Evolutionary conservation across 2,888 invertebrate species (phyloP), one percentile per base, ranked within the genome.

Genomic region (Calameuta pallipes): DNA sequence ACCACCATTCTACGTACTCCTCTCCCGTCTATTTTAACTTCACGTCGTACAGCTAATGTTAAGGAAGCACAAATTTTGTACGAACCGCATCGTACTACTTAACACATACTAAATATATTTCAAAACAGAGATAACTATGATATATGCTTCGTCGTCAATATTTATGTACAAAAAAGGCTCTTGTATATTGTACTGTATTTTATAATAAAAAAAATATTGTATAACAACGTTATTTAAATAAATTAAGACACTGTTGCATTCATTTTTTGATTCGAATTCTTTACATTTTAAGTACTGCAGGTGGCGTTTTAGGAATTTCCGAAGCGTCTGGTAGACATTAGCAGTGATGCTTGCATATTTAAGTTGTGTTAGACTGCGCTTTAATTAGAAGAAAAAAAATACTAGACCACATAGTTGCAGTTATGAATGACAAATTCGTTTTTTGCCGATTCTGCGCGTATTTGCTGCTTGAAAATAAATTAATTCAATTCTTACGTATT

Each of bases 111-210:
- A 71, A 78, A 70, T 75, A 78, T 68, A 73, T 75, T 73, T 37
- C n/a, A 70, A 34, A 35, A 69, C 30, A 34, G 68, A 70, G 41
- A 35, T 76, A 78, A 41, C 15, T 30, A 30, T 15, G 30, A 70
- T 70, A 75, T 73, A 80, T 79, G 75, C 75, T 75, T 77, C 75
- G 78, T 82, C 79, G 77, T 84, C 81, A 83, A 80, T 86, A 86
- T 86, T 87, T 86, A 87, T 88, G 87, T 88, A 88, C 87, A 88
- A 88, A 88, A 82, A 82, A 78, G 80, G 77, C 74, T 84, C 82
- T 83, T 82, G 82, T 81, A 82, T 83, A 83, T 83, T 81, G 84
- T 83, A 83, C 83, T 85, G 84, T 87, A 87, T 85, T 85, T 83
- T 82, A 84, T 81, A 85, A 87, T 85, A 85, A 86, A 85, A 4